A percentile compares a stretch with the other conserved stretches of the same genome.
phyloP scores from a whole-genome alignment of 1,140 invertebrate species.

The Solenopsis fugax region DNA sequence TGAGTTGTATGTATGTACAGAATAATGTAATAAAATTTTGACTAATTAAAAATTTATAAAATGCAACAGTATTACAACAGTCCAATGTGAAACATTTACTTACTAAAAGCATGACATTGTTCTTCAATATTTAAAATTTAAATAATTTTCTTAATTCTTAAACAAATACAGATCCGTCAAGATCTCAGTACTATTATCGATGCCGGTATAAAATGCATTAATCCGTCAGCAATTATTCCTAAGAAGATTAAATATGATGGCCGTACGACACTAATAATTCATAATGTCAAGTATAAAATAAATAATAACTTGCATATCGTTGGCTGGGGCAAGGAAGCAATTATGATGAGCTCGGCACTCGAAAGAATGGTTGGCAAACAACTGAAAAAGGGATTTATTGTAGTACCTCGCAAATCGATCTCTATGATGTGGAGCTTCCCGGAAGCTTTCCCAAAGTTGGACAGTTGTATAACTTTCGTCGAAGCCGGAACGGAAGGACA shows the following conservation, averaged over 20 bases:
- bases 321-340: conserved; percentile 78
- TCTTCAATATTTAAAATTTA: too few relatives aligned
- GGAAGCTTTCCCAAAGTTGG: conserved; percentile 72
- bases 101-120: background rate
- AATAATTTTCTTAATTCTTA: background rate
- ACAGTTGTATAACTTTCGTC: conserved; percentile 75
- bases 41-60: too few relatives aligned
- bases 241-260: conserved; percentile 78
- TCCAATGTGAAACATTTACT: background rate
- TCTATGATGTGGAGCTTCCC: conserved; percentile 73
- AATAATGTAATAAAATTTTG: background rate
- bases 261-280: conserved; percentile 66
- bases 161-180: conserved; percentile 69
- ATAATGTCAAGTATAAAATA: conserved; percentile 72
- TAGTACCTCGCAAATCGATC: conserved; percentile 75
- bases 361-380: conserved; percentile 77
- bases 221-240: conserved; percentile 67
- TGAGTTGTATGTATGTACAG: background rate
- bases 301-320: conserved; percentile 78
- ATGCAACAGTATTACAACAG: background rate
- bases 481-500: conserved; percentile 69
- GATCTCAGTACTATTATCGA: conserved; percentile 73
- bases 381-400: conserved; percentile 77
- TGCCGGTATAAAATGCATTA: conserved; percentile 74
- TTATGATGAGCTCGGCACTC: conserved; percentile 72